Evolutionary conservation across 2,888 invertebrate genomes (phyloP), one percentile per base, ranked within the genome.

Genomic region (Pristionchus maxplancki): DNA sequence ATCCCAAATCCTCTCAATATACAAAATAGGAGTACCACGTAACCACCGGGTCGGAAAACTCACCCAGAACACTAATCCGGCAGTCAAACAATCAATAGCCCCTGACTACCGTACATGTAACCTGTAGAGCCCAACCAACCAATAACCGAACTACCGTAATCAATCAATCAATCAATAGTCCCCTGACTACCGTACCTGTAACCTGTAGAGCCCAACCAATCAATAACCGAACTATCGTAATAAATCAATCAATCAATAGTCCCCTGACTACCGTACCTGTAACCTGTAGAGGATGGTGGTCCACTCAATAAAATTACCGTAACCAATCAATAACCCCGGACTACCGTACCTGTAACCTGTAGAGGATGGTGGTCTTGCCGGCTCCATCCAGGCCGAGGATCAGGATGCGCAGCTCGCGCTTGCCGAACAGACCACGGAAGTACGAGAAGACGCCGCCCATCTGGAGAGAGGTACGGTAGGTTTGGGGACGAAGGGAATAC

Each of bases 251-350:
- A n/a, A 58, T 28, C n/a, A 64, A 64, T 28, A 64, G 20, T 58
- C 2, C 5, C 17, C 78, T 5, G 5, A n/a, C 83, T 71, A 87
- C 31, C 98, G 98, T 89, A 99, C 99, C 96, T 99, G 98, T 94
- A 99, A 96, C 96, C 96, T 96, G 94, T 99, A 99, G 91, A 99
- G 96, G 95, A 99, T 99, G 90, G 99, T 99, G 0, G 99, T 99
- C 96, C 20, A 58, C 24, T 58, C 58, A 8, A n/a, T 17, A 58
- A 8, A 48, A 48, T 48, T 48, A 48, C 48, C 48, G 17, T 64
- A 64, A 64, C 6, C n/a, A 31, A 64, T 64, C 67, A 67, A 67
- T 31, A 58, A 34, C 2, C 5, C 17, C 78, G 5, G 5, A n/a
- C 83, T 71, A 87, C 31, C 98, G 98, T 89, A 99, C 99, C 96